A percentile compares a stretch with the other conserved stretches of the same genome.
Evolutionary conservation across 2,888 invertebrate genomes (phyloP).

Genomic region (Eupithecia exiguata): DNA sequence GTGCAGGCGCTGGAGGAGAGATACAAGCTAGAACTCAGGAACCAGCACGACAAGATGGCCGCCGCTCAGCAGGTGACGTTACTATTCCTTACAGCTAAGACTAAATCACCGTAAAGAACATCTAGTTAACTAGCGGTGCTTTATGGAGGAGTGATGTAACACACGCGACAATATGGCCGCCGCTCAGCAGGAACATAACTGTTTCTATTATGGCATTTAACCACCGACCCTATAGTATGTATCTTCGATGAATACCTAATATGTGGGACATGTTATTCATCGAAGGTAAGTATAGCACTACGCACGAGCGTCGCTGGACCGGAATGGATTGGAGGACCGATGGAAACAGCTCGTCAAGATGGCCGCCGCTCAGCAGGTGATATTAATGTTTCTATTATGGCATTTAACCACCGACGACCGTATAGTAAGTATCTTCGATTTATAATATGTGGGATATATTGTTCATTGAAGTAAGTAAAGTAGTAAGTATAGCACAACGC

Average conservation of each 20-base stretch:
- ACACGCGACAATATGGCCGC: constrained; percentile 90
- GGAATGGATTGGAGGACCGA: constrained; percentile 86
- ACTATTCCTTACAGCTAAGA: constrained; percentile 83
- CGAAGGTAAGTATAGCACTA: background rate
- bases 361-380: too few relatives aligned
- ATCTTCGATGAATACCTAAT: too few relatives aligned
- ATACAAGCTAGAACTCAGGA: constrained; percentile 89
- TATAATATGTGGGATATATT: too few relatives aligned
- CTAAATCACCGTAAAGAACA: constrained; percentile 89
- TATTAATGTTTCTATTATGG: too few relatives aligned
- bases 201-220: background rate
- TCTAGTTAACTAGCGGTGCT: constrained; percentile 87
- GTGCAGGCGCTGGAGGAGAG: constrained; percentile 89
- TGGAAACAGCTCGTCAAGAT: constrained; percentile 56
- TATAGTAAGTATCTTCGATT: too few relatives aligned
- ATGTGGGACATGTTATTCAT: too few relatives aligned
- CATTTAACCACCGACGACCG: too few relatives aligned
- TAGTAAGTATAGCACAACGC: constrained; percentile 40
- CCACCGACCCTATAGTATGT: too few relatives aligned
- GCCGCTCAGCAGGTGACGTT: constrained; percentile 88
- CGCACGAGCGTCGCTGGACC: constrained; percentile 81
- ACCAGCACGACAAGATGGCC: constrained; percentile 89
- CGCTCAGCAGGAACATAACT: constrained; percentile 85
- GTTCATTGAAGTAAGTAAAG: too few relatives aligned
- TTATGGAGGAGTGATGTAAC: constrained; percentile 88